Conservation (phyloP, 2,797 vertebrate genomes). For the Pyrocephalus nanus region DNA sequence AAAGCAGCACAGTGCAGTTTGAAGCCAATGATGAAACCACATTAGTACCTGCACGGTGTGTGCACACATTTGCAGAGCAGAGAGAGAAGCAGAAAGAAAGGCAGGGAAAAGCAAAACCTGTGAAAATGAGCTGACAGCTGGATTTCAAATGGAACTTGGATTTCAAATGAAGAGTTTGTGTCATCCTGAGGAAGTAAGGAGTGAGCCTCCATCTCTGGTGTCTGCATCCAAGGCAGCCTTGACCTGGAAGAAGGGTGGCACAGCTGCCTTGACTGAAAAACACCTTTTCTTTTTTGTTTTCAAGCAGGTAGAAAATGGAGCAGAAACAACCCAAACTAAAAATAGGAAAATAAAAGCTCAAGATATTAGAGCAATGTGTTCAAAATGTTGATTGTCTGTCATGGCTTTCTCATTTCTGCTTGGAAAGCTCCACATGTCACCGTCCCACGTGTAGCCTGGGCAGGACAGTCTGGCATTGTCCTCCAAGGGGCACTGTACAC, state of each 20-base stretch:
- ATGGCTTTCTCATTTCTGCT: background rate
- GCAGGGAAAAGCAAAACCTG: background rate
- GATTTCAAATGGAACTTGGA: background rate
- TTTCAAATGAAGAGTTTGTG: too few relatives aligned
- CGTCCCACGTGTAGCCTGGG: rapidly evolving
- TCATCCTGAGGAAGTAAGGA: background rate
- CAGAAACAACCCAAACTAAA: background rate
- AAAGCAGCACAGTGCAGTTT: background rate
- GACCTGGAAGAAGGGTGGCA: background rate
- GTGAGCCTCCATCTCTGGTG: background rate
- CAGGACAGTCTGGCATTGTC: rapidly evolving
- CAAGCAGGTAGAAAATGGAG: background rate
- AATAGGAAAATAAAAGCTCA: background rate
- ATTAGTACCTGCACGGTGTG: rapidly evolving
- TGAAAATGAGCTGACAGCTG: background rate
- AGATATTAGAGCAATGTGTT: background rate
- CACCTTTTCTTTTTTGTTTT: background rate
- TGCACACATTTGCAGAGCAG: rapidly evolving
- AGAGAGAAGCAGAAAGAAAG: background rate
- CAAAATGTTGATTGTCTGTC: background rate
- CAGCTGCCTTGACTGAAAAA: background rate
- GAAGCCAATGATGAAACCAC: background rate
- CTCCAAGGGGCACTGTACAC: rapidly evolving
- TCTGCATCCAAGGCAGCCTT: background rate
- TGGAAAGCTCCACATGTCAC: background rate